phyloP scores from a whole-genome alignment of 2,113 vertebrate genomes.

The Dendrocopos noguchii region DNA sequence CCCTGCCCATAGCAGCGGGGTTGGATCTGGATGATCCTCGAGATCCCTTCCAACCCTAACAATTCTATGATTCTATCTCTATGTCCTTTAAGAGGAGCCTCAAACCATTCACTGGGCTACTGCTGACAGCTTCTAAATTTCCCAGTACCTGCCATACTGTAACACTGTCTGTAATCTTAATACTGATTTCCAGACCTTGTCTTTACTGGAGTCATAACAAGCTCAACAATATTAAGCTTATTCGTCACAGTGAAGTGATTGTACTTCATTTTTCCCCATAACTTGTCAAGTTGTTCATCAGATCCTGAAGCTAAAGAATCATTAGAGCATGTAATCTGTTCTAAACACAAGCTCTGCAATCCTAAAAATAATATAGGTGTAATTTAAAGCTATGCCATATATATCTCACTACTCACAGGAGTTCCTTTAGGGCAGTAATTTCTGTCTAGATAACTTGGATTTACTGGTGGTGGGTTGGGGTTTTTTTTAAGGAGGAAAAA shows the following conservation, averaged over 20 bases:
- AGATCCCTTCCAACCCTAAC: too few species aligned
- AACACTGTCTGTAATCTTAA: not conserved
- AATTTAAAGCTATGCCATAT: not conserved
- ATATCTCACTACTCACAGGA: not conserved
- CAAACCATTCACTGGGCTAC: not conserved
- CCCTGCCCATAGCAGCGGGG: too few species aligned
- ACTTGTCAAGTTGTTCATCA: not conserved
- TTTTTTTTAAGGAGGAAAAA: too few species aligned
- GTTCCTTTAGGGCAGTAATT: not conserved
- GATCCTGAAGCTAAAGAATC: not conserved
- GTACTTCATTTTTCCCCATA: not conserved
- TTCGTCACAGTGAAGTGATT: not conserved
- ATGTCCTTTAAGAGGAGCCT: not conserved
- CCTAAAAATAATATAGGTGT: not conserved
- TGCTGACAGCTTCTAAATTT: not conserved
- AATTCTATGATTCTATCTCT: not conserved
- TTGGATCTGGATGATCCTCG: too few species aligned
- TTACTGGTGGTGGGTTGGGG: not conserved
- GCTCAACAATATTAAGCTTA: not conserved
- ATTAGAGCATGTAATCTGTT: not conserved
- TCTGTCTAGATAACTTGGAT: not conserved
- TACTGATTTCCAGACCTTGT: not conserved
- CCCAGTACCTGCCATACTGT: not conserved
- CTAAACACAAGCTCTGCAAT: not conserved
- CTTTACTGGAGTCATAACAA: not conserved